Percentiles rank a stretch among this genome's conserved stretches.
These are phyloP conservation scores for Tamandua tetradactyla DNA, from an alignment of 2,797 vertebrate species.

Conservation along the genomic window DNA sequence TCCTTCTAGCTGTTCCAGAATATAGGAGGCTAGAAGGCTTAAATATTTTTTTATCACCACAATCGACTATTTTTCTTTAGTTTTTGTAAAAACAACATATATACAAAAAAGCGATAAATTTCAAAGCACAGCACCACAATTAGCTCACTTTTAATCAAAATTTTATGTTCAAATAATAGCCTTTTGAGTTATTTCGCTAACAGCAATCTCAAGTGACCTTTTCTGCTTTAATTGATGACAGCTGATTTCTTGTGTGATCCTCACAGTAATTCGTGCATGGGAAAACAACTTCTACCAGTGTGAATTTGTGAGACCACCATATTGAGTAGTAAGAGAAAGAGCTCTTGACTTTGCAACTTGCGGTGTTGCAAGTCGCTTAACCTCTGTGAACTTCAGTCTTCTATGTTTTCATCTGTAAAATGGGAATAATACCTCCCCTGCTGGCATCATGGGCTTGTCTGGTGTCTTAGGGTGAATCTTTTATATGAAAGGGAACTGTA, in stretches of 20 bases:
- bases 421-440: neutral
- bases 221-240: constrained; percentile 47
- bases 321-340: neutral
- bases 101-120: too few relatives aligned
- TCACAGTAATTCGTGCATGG: neutral
- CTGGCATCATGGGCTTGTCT: constrained; percentile 7
- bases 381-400: constrained; percentile 16
- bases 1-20: too few relatives aligned
- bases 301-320: constrained; percentile 23
- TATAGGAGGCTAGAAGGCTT: too few relatives aligned
- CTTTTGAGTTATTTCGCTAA: constrained; percentile 15
- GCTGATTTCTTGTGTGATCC: neutral
- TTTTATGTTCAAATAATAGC: constrained; percentile 49
- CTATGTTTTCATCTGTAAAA: constrained; percentile 13
- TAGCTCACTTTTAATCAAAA: constrained; percentile 48
- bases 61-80: too few relatives aligned
- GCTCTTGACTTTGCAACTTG: neutral
- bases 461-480: constrained; percentile 24
- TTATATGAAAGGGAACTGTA: constrained; percentile 52
- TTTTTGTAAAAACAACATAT: too few relatives aligned
- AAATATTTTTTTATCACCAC: too few relatives aligned
- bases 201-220: constrained; percentile 20
- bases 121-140: constrained; percentile 32
- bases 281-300: neutral
- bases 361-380: neutral